These are phyloP conservation scores for Rhynchonema sp. DNA, from an alignment of 2,888 invertebrate genomes.

Conservation along the genomic window DNA sequence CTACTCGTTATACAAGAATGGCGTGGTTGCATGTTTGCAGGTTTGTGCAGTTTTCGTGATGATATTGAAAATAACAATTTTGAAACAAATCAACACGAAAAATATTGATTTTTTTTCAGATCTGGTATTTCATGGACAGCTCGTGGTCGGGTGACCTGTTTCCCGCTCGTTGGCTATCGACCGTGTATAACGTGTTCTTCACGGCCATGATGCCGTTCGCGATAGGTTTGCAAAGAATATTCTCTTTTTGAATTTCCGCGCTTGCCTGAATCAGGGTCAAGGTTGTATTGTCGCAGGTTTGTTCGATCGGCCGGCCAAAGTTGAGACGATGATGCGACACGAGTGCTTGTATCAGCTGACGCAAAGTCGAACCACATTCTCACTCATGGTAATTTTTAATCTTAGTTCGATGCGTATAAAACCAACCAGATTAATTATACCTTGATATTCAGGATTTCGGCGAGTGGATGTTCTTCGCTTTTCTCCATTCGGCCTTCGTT, in stretches of 20 bases:
- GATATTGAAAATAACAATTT: not conserved
- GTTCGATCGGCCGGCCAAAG: conserved; percentile 79
- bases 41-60: not conserved
- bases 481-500: not conserved
- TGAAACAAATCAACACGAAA: too few relatives aligned
- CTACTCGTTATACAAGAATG: conserved; percentile 96
- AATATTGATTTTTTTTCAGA: not conserved
- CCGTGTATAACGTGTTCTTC: conserved; percentile 36
- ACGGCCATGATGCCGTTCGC: conserved; percentile 88
- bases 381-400: not conserved
- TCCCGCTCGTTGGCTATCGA: not conserved
- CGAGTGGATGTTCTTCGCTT: not conserved
- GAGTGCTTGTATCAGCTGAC: not conserved
- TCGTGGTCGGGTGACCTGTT: conserved; percentile 48
- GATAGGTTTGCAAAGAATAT: too few relatives aligned
- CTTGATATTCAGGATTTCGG: not conserved
- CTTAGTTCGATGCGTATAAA: too few relatives aligned
- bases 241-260: too few relatives aligned
- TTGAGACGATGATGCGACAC: conserved; percentile 42
- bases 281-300: too few relatives aligned
- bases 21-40: conserved; percentile 39
- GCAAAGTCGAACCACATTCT: not conserved
- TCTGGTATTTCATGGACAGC: not conserved
- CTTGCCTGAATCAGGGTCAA: too few relatives aligned
- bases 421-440: too few relatives aligned